Conservation (phyloP, 2,888 invertebrate species). For the Agapostemon virescens region DNA sequence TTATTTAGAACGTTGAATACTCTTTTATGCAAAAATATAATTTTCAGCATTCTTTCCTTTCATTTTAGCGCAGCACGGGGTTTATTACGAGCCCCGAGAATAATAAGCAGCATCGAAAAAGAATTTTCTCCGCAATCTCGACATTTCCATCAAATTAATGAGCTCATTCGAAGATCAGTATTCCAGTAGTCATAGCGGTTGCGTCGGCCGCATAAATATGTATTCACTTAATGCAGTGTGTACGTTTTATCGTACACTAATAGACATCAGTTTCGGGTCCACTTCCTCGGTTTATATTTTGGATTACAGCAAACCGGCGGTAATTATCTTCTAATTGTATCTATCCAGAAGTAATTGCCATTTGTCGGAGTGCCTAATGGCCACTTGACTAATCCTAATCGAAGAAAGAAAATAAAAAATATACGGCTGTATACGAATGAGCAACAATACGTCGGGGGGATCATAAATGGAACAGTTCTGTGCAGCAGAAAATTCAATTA, state of each 20-base stretch:
- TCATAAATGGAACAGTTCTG: neutral
- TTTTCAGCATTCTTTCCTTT: neutral
- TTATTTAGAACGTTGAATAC: neutral
- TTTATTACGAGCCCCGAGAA: neutral
- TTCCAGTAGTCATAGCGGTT: slow-evolving; percentile 12
- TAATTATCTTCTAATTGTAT: slow-evolving; percentile 48
- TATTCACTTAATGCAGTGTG: slow-evolving; percentile 22
- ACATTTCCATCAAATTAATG: slow-evolving; percentile 9
- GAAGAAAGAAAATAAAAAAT: neutral
- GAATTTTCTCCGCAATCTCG: neutral
- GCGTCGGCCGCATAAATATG: slow-evolving; percentile 32
- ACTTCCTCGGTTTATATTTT: slow-evolving; percentile 19
- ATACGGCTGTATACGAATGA: neutral
- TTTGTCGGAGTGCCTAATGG: slow-evolving; percentile 18
- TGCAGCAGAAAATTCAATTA: slow-evolving; percentile 4
- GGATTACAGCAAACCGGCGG: slow-evolving; percentile 22
- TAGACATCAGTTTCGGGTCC: slow-evolving; percentile 14
- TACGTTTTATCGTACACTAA: slow-evolving; percentile 26
- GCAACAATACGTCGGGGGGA: neutral
- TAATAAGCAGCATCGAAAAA: neutral
- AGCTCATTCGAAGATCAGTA: neutral
- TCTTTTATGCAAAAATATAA: neutral
- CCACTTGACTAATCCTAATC: slow-evolving; percentile 8
- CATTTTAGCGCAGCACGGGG: neutral
- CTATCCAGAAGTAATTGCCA: slow-evolving; percentile 29